phyloP scores from a whole-genome alignment of 2,797 vertebrate species.

The Mycteria americana region DNA sequence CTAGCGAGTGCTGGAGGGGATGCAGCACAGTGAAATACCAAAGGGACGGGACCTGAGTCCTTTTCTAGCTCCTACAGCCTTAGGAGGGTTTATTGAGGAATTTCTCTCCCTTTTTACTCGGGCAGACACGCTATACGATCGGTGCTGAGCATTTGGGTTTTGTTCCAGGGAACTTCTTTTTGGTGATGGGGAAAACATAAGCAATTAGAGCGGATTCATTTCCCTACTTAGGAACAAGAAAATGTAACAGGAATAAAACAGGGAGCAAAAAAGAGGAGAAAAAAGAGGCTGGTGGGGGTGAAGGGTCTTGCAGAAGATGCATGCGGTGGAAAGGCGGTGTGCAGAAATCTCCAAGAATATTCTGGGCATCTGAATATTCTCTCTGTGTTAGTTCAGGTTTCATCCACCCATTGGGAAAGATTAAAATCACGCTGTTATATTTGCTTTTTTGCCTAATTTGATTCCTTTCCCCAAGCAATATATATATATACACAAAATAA shows the following conservation, averaged over 20 bases:
- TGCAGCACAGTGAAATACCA: background rate
- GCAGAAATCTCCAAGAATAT: background rate
- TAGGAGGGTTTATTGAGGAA: background rate
- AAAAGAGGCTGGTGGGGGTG: background rate
- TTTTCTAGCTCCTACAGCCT: background rate
- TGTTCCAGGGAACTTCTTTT: background rate
- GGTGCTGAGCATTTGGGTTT: background rate
- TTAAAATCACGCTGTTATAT: background rate
- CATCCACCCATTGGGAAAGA: background rate
- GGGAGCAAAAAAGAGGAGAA: background rate
- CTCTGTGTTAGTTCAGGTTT: background rate
- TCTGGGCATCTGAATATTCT: background rate
- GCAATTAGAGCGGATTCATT: background rate
- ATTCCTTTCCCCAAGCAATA: background rate
- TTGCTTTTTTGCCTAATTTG: background rate
- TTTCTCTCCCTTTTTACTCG: background rate
- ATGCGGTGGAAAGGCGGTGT: background rate
- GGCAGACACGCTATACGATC: background rate
- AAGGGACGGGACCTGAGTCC: background rate
- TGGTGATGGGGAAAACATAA: background rate
- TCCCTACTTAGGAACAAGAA: background rate
- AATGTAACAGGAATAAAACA: background rate
- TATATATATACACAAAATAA: background rate
- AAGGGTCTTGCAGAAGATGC: background rate
- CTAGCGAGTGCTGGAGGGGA: background rate